Evolutionary conservation across 1,140 invertebrate species (phyloP), one percentile per base, ranked within the genome.

Genomic region (Adoxophyes honmai): DNA sequence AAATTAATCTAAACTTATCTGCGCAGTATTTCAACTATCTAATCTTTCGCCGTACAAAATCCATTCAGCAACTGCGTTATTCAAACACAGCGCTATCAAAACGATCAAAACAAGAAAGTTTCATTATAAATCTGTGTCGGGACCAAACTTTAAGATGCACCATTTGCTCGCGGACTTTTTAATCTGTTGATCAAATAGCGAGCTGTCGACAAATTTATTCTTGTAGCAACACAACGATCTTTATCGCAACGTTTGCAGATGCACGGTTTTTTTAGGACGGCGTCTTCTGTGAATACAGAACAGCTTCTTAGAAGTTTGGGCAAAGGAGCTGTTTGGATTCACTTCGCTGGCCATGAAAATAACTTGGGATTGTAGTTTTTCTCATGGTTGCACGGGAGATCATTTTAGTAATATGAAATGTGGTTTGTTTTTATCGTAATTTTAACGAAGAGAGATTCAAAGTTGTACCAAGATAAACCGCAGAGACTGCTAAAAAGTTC

Each of bases 131-230:
- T 48, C 42, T 48, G 18, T 48, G 18, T 52, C 48, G 13, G 33
- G 51, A n/a, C 33, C 34, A 57, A 37, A 62, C 34, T 62, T 63
- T 70, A 66, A 69, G 75, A 70, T 76, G 76, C 71, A 73, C 70
- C 74, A 78, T 81, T 83, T 73, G 66, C 68, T 70, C 75, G 56
- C 64, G 67, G 71, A 73, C 64, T 71, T 81, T 80, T 76, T 83
- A 81, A 83, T 83, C 80, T 79, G 68, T 78, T 73, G 71, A 83
- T 83, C 80, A 81, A 83, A 83, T 73, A 80, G 68, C 53, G 64
- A 78, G 70, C 70, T 78, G 80, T 72, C 69, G 78, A 81, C 73
- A 79, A 79, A 79, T 81, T 83, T 77, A 82, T 78, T 82, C 75
- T 69, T 65, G 76, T 70, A 77, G 18, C 42, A 28, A 48, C 68